Evolutionary conservation across 2,888 invertebrate species (phyloP).

Genomic region (Brachypalpus laphriformis): DNA sequence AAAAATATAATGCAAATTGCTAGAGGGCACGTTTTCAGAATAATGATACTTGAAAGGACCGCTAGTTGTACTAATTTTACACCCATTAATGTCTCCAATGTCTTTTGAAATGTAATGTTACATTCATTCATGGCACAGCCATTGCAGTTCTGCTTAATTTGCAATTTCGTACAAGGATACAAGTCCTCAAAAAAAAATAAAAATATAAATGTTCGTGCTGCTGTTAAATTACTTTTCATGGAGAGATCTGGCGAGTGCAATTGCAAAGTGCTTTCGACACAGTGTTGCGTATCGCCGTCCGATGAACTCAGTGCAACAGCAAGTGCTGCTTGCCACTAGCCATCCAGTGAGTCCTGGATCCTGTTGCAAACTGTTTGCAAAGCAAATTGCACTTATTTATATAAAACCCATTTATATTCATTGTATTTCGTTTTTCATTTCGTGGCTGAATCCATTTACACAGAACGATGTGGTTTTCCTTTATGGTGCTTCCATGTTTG

Average conservation of each 20-base stretch:
- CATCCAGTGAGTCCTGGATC: background rate
- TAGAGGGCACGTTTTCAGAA: background rate
- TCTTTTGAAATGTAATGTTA: conserved; percentile 4
- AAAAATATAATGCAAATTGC: background rate
- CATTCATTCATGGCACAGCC: background rate
- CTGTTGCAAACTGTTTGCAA: conserved; percentile 1
- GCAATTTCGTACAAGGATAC: conserved; percentile 17
- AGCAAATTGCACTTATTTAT: conserved; percentile 19
- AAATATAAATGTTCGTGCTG: conserved; percentile 1
- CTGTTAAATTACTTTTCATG: conserved; percentile 23
- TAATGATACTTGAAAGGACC: background rate
- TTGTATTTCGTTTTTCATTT: conserved; percentile 6
- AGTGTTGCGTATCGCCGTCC: background rate
- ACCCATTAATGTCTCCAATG: conserved; percentile 13
- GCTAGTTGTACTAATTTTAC: conserved; percentile 1
- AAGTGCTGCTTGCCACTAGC: background rate
- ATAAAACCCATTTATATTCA: conserved; percentile 29
- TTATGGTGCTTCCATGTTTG: conserved; percentile 1
- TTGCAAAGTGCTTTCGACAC: background rate
- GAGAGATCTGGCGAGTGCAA: conserved; percentile 9
- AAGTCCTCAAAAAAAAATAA: background rate
- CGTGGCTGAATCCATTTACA: conserved; percentile 35
- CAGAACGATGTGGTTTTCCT: conserved; percentile 34
- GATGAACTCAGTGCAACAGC: conserved; percentile 11
- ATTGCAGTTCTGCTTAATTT: conserved; percentile 8